Conservation (phyloP, 2,797 vertebrate species). For the Scomberomorus guttatus region DNA sequence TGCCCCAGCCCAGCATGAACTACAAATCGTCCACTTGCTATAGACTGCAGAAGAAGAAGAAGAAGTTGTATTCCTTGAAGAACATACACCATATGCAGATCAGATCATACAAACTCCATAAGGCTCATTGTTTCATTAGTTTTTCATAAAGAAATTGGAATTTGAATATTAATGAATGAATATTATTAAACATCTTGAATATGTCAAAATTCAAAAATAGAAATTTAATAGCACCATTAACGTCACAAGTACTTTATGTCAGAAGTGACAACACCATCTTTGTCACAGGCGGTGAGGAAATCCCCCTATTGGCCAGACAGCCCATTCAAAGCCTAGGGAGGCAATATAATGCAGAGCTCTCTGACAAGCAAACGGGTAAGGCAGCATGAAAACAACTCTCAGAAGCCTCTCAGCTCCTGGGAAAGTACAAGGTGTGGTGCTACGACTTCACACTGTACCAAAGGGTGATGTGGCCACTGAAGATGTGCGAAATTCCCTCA, state of each 20-base stretch:
- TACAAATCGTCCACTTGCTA: conserved; percentile 33
- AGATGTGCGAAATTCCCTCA: conserved; percentile 9
- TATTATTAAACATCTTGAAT: not conserved
- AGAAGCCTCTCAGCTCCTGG: not conserved
- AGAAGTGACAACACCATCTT: not conserved
- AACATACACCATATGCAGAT: not conserved
- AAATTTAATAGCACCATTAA: too few relatives aligned
- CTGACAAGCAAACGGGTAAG: not conserved
- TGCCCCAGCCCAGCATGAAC: conserved; percentile 29
- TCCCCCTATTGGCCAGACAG: not conserved
- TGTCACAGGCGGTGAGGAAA: not conserved
- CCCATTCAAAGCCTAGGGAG: not conserved
- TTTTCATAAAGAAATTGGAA: not conserved
- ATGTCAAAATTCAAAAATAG: too few relatives aligned
- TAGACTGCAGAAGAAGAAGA: conserved; percentile 23
- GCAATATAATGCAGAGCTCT: not conserved
- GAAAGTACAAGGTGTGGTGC: conserved; percentile 5
- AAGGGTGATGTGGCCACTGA: conserved; percentile 24
- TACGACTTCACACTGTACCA: conserved; percentile 18
- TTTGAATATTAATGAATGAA: not conserved
- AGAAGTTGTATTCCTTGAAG: not conserved
- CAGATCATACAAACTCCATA: not conserved
- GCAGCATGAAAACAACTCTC: not conserved
- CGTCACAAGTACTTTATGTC: not conserved
- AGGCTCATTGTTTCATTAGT: not conserved